phyloP scores from a whole-genome alignment of 2,888 invertebrate genomes.

The Hylaea fasciaria region DNA sequence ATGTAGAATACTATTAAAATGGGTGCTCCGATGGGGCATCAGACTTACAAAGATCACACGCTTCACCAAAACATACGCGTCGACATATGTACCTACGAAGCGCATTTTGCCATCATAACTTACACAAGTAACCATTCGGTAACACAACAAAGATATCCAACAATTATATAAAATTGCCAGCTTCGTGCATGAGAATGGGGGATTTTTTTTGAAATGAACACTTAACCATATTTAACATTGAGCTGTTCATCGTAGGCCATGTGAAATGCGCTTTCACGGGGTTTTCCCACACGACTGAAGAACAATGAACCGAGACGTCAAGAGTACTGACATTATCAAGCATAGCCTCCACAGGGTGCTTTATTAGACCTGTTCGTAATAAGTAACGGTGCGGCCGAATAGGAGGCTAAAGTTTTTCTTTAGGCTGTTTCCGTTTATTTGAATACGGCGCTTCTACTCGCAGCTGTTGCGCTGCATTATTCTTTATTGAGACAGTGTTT shows the following conservation, averaged over 20 bases:
- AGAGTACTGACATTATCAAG: constrained; percentile 55
- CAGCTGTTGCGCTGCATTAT: constrained; percentile 6
- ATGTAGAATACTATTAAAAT: too few relatives aligned
- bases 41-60: too few relatives aligned
- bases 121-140: constrained; percentile 36
- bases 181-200: constrained; percentile 52
- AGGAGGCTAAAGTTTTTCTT: not conserved
- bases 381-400: constrained; percentile 13
- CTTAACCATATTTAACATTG: constrained; percentile 59
- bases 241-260: constrained; percentile 54
- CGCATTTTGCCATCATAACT: too few relatives aligned
- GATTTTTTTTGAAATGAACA: constrained; percentile 56
- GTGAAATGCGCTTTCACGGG: constrained; percentile 80
- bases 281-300: constrained; percentile 71
- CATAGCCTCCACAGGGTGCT: constrained; percentile 32
- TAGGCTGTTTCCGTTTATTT: not conserved
- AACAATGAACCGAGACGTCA: constrained; percentile 68
- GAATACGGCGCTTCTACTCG: not conserved
- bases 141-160: constrained; percentile 44
- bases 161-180: constrained; percentile 56
- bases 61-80: not conserved
- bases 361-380: constrained; percentile 33
- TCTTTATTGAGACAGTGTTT: constrained; percentile 16
- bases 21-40: too few relatives aligned
- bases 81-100: not conserved